Conservation (phyloP, 1,140 invertebrate genomes). For the Magallana ariakensis region DNA sequence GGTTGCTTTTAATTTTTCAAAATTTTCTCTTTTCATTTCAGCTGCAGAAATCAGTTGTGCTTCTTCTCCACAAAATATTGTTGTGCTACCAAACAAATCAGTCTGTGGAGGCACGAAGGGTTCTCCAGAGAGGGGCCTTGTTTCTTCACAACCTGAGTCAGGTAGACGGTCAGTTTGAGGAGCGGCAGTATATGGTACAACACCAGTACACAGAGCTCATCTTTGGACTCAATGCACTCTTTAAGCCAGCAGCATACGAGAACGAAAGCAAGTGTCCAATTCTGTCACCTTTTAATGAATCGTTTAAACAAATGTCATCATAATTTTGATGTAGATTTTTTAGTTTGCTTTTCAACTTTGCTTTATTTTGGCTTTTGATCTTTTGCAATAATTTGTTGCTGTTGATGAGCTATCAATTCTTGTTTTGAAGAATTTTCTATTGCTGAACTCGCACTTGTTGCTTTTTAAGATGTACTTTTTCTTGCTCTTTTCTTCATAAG, state of each 20-base stretch:
- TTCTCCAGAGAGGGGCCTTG: constrained; percentile 30
- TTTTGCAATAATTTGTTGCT: too few species aligned
- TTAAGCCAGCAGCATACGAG: constrained; percentile 16
- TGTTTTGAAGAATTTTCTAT: too few species aligned
- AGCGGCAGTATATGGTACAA: constrained; percentile 22
- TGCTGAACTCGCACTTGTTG: too few species aligned
- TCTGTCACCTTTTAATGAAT: too few species aligned
- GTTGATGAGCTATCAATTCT: too few species aligned
- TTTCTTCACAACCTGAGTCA: constrained; percentile 20
- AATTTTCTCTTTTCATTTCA: neutral
- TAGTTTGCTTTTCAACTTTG: neutral
- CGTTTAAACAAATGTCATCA: neutral
- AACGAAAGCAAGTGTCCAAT: neutral
- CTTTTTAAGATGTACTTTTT: too few species aligned
- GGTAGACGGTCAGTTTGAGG: constrained; percentile 17
- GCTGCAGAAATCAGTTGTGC: constrained; percentile 7
- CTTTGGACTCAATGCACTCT: neutral
- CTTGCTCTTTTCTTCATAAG: too few species aligned
- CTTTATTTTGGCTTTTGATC: too few species aligned
- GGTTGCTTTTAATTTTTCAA: too few species aligned
- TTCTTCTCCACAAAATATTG: constrained; percentile 21
- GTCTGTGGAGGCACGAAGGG: neutral
- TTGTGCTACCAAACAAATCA: neutral
- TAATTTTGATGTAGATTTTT: neutral
- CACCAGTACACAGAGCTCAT: constrained; percentile 32